phyloP scores from a whole-genome alignment of 2,113 vertebrate genomes.

The Macrotis lagotis region DNA sequence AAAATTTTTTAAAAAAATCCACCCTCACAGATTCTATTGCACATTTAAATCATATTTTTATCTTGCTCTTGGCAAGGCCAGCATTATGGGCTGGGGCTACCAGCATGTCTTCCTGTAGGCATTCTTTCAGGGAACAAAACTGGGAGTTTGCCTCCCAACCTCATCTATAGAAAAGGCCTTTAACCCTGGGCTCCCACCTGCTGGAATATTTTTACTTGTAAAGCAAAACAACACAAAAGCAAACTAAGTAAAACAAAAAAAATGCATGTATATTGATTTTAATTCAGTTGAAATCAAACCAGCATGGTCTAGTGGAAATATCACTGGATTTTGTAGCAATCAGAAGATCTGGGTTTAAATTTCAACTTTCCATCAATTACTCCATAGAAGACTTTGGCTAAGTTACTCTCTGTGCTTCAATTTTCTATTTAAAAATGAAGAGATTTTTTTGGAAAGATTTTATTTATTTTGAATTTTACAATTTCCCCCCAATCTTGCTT shows the following conservation, averaged over 20 bases:
- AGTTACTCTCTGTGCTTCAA: not conserved
- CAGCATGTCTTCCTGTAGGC: not conserved
- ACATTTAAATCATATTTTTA: conserved; percentile 29
- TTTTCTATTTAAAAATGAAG: not conserved
- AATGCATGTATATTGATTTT: not conserved
- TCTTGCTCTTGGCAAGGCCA: conserved; percentile 16
- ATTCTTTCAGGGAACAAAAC: not conserved
- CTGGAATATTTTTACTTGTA: not conserved
- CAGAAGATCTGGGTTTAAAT: not conserved
- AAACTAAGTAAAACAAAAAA: not conserved
- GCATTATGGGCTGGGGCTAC: not conserved
- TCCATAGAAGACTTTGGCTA: not conserved
- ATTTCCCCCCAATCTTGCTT: too few relatives aligned
- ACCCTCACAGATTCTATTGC: not conserved
- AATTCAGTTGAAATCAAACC: not conserved
- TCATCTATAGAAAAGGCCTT: rapidly evolving
- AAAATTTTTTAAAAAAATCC: not conserved
- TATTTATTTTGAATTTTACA: too few relatives aligned
- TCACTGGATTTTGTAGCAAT: not conserved
- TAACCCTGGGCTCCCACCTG: too few relatives aligned
- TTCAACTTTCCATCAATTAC: not conserved
- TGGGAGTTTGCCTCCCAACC: not conserved
- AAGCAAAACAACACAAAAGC: not conserved
- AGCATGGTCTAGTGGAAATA: not conserved
- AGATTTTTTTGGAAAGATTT: too few relatives aligned